phyloP scores from a whole-genome alignment of 2,888 invertebrate species.

The Lasioglossum villosulum region DNA sequence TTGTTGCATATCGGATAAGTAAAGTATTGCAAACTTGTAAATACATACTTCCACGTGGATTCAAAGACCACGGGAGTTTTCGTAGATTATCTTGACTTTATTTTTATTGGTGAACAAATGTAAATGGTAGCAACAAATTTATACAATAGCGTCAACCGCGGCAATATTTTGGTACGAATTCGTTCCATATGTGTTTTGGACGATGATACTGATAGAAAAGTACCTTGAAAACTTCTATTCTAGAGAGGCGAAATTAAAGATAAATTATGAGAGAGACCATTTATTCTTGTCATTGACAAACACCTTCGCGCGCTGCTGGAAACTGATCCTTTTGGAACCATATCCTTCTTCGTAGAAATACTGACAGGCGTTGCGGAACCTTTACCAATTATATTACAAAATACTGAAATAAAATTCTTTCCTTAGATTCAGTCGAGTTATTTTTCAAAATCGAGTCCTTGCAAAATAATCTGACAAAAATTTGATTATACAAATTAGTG shows the following conservation, averaged over 20 bases:
- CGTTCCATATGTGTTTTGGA: not conserved
- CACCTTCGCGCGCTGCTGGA: not conserved
- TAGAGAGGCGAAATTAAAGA: not conserved
- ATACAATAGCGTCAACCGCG: not conserved
- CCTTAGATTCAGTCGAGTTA: too few species aligned
- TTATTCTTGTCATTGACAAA: not conserved
- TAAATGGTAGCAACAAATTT: not conserved
- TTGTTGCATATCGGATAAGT: too few species aligned
- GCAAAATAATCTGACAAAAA: too few species aligned
- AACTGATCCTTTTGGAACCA: not conserved
- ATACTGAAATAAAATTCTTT: not conserved
- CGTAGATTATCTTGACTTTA: not conserved
- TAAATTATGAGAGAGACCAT: not conserved
- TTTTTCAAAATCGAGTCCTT: too few species aligned
- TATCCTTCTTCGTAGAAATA: not conserved
- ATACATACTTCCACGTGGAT: too few species aligned
- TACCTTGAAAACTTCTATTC: not conserved
- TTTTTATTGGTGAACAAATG: not conserved
- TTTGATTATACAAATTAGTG: too few species aligned
- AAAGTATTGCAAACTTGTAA: too few species aligned
- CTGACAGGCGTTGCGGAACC: not conserved
- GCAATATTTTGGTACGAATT: not conserved
- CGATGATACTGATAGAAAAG: not conserved
- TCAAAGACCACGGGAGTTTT: too few species aligned
- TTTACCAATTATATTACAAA: not conserved